Evolutionary conservation across 1,140 invertebrate species (phyloP).

Genomic region (Drosophila pandora): DNA sequence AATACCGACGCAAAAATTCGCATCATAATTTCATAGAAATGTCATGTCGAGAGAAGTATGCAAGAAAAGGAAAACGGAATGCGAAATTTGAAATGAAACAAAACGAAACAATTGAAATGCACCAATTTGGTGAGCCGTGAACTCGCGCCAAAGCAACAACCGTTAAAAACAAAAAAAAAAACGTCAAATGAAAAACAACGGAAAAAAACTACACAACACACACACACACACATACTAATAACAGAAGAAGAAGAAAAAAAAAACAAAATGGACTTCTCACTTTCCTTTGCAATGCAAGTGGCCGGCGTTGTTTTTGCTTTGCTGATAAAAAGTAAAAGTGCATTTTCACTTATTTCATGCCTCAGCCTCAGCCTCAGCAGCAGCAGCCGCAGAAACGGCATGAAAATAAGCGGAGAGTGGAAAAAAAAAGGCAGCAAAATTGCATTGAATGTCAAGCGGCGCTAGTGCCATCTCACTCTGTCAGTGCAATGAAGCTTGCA

Average conservation of each 20-base stretch:
- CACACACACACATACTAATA: slow-evolving; percentile 20
- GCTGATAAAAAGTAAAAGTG: slow-evolving; percentile 83
- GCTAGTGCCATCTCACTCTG: slow-evolving; percentile 17
- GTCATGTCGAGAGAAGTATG: slow-evolving; percentile 55
- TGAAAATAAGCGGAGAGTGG: slow-evolving; percentile 29
- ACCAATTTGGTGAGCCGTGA: slow-evolving; percentile 79
- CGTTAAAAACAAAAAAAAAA: slow-evolving; percentile 58
- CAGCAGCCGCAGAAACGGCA: slow-evolving; percentile 33
- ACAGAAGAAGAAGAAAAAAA: neutral
- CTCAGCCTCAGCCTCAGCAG: slow-evolving; percentile 33
- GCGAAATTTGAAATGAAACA: slow-evolving; percentile 13
- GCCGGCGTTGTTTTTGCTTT: slow-evolving; percentile 24
- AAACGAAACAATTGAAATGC: slow-evolving; percentile 69
- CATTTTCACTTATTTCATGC: slow-evolving; percentile 83
- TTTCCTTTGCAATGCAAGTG: slow-evolving; percentile 67
- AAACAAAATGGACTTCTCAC: slow-evolving; percentile 73
- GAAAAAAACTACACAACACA: slow-evolving; percentile 21
- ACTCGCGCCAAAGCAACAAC: slow-evolving; percentile 68
- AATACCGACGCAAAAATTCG: slow-evolving; percentile 60
- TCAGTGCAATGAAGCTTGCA: slow-evolving; percentile 22
- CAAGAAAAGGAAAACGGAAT: slow-evolving; percentile 22
- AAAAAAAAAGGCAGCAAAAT: slow-evolving; percentile 46
- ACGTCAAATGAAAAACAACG: slow-evolving; percentile 64
- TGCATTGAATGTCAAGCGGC: slow-evolving; percentile 81
- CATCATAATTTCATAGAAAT: slow-evolving; percentile 70